Base-by-base conservation (phyloP, 2,797 vertebrate species). In the Simalia tracyae region DNA sequence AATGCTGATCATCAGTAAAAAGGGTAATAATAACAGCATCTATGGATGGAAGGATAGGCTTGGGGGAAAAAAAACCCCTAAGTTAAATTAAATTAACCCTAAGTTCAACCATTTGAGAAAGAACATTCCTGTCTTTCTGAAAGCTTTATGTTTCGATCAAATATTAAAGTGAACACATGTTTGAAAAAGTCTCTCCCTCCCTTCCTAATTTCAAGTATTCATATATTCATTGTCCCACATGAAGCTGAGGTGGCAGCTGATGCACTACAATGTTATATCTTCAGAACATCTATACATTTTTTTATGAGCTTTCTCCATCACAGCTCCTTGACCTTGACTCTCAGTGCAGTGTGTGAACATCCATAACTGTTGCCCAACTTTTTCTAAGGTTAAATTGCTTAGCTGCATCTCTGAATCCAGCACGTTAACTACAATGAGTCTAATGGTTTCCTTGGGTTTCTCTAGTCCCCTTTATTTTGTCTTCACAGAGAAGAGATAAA, bases 401-500 rank as follows among this genome's bases (percentile, higher is more conserved):
- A 57, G 46, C n/a, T 50, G 26, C 86, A 81, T 54, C 12, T 72
- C 15, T 22, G 36, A 46, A 60, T 5, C 28, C 4, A 91, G 87
- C 9, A 42, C 85, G 46, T 42, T 56, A 57, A 87, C 50, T 66
- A 31, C 26, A 85, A 42, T 28, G 15, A 66, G 63, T 19, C 31
- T 31, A 11, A n/a, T 60, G 42, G n/a, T 19, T 56, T 86, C 88
- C 42, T 72, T 5, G 26, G 19, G 63, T 72, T 89, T 68, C 14
- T 66, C 42, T 12, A 59, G 17, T 86, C 57, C 28, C 57, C 57
- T n/a, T 91, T 81, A 50, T 91, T 60, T 72, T 54, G 66, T 60
- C 36, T 92, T 72, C 36, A 11, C 28, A 17, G 12, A 50, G 84
- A 86, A 60, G 87, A 89, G 63, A 86, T 68, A 86, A 92, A 89